Evolutionary conservation across 2,113 vertebrate species (phyloP), one percentile per base, ranked within the genome.

Genomic region (Haemorhous mexicanus): DNA sequence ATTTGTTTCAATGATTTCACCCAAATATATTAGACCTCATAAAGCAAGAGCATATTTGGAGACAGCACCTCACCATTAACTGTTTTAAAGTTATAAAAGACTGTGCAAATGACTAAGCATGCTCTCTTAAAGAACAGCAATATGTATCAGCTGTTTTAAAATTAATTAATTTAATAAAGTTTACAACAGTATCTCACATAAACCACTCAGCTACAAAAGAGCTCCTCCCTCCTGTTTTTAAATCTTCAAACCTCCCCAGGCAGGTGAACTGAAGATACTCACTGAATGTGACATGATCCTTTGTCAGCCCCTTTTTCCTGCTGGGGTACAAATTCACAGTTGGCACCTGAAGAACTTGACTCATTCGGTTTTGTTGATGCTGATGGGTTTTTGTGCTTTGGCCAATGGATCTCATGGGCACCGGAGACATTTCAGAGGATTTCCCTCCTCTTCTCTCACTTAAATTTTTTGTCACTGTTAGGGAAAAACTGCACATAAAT

Each of bases 341-440:
- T 37, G 98, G 98, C 69, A 99, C 98, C 93, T 99, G 99, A 2
- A 99, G 98, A 35, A 99, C 99, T 97, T 99, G 99, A 72, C 99
- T 99, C 80, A 98, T 99, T 91, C 99, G 96, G 97, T 99, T 99
- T 44, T 99, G 98, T n/a, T 98, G 97, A 93, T 98, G 98, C 43
- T 97, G 92, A 93, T 98, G 97, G 52, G 98, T 84, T 97, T 98
- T 99, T 35, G 97, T 82, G 4, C 97, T 97, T 30, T 98, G 98
- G 79, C 98, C 96, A 47, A 97, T 52, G 5, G 99, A 98, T 9
- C 99, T 98, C 95, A 99, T 61, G 37, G 99, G 98, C 73, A 98
- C 98, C 1, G 99, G 99, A 87, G 99, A 99, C 99, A 99, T 98
- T 97, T 99, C 99, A 0, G 98, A 98, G 82, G 95, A 98, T 97